Evolutionary conservation across 2,888 invertebrate species (phyloP), one percentile per base, ranked within the genome.

Genomic region (Embidobia sp.): DNA sequence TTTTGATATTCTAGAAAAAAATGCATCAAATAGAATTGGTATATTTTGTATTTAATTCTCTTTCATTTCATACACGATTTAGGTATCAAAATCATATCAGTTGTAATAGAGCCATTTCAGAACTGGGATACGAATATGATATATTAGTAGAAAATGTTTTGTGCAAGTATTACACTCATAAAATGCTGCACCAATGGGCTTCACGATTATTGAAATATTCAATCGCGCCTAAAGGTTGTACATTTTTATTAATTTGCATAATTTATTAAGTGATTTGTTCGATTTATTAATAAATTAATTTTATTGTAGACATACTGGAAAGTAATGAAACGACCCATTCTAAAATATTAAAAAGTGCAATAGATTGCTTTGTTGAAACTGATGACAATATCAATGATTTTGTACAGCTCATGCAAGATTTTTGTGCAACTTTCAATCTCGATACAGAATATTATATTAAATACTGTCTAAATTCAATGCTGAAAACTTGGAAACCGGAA

Each of bases 401-500:
- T 26, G 13, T 77, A 7, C 67, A 84, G 5, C 77, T 87, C n/a
- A 82, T 91, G 5, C 79, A 85, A 53, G 88, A 90, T 33, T 92
- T 90, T 77, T 91, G 91, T 77, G 15, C 42, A 1, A 90, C 90
- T 84, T 91, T 91, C 79, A 81, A 86, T 7, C 85, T 92, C 57
- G 83, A 90, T 64, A 61, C 85, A 2, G 86, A 89, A 48, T 83
- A 86, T 46, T 89, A 90, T 61, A 87, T 90, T 18, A 75, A 87
- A 19, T 78, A 86, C 10, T 91, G 90, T 81, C 82, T 91, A 42
- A 81, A 88, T 80, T 85, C 83, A 16, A 69, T 86, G 19, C 75
- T 91, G 35, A 81, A 85, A 37, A 86, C 88, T 11, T 92, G 91
- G 92, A 87, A 90, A 78, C 91, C 91, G 6, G 83, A 69, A 15